Evolutionary conservation across 2,797 vertebrate species (phyloP).

Genomic region (Cirrhinus molitorella): DNA sequence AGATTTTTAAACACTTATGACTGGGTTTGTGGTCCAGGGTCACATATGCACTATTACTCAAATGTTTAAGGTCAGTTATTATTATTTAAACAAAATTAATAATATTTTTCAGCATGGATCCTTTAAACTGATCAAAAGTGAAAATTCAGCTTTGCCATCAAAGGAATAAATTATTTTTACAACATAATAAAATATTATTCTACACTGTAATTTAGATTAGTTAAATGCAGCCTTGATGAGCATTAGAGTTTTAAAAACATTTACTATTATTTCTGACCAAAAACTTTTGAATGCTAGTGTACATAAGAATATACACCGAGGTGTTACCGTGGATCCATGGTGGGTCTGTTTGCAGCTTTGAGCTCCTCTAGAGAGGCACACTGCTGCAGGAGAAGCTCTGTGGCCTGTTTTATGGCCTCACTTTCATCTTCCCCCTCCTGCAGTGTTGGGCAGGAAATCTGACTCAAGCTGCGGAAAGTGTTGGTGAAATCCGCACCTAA

Average conservation of each 20-base stretch:
- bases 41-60: background rate
- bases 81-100: background rate
- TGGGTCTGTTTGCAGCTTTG: constrained; percentile 86
- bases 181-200: background rate
- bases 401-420: constrained; percentile 57
- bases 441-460: constrained; percentile 76
- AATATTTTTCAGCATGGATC: too few species aligned
- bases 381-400: constrained; percentile 83
- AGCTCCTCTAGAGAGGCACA: constrained; percentile 93
- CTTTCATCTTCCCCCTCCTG: constrained; percentile 62
- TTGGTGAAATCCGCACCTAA: constrained; percentile 96
- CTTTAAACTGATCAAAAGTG: background rate
- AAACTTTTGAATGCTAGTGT: background rate
- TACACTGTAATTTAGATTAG: background rate
- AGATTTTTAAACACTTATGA: too few species aligned
- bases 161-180: background rate
- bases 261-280: background rate
- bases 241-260: background rate
- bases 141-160: background rate
- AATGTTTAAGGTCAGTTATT: background rate
- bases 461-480: constrained; percentile 88
- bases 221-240: background rate
- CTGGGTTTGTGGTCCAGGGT: too few species aligned
- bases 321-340: constrained; percentile 91
- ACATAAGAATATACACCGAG: background rate